phyloP scores from a whole-genome alignment of 2,888 invertebrate species.

The Marronus borbonicus region DNA sequence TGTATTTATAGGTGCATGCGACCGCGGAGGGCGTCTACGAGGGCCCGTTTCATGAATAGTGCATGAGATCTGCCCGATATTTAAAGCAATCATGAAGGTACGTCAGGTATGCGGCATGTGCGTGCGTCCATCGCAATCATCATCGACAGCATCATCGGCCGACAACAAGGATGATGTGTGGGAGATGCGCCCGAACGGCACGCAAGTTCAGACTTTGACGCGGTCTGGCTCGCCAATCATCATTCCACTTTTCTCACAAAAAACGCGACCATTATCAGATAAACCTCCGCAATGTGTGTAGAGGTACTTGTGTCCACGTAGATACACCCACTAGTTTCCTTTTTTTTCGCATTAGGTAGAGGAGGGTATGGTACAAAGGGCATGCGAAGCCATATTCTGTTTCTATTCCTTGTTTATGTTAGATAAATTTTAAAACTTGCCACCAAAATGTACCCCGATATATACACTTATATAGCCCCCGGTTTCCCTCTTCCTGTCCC shows the following conservation, averaged over 20 bases:
- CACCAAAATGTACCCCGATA: too few relatives aligned
- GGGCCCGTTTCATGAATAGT: constrained; percentile 57
- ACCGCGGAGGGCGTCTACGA: constrained; percentile 24
- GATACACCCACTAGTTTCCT: constrained; percentile 52
- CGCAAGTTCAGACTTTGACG: constrained; percentile 54
- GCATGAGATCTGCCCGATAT: constrained; percentile 58
- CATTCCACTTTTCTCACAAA: constrained; percentile 60
- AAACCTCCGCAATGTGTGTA: constrained; percentile 27
- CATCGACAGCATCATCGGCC: constrained; percentile 51
- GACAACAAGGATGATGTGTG: constrained; percentile 58
- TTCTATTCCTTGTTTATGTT: too few relatives aligned
- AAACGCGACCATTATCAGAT: constrained; percentile 53
- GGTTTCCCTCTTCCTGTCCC: too few relatives aligned
- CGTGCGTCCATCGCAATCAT: constrained; percentile 59
- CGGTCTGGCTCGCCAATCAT: constrained; percentile 57
- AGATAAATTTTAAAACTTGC: too few relatives aligned
- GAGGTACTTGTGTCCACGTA: constrained; percentile 38
- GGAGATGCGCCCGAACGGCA: constrained; percentile 60
- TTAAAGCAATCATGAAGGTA: constrained; percentile 61
- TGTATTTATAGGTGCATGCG: background rate
- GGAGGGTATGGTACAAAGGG: too few relatives aligned
- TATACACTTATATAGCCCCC: too few relatives aligned
- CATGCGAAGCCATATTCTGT: too few relatives aligned
- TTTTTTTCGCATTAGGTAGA: background rate
- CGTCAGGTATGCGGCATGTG: constrained; percentile 61